Conservation (phyloP, 1,140 invertebrate species). For the Leptestheria dahalacensis region DNA sequence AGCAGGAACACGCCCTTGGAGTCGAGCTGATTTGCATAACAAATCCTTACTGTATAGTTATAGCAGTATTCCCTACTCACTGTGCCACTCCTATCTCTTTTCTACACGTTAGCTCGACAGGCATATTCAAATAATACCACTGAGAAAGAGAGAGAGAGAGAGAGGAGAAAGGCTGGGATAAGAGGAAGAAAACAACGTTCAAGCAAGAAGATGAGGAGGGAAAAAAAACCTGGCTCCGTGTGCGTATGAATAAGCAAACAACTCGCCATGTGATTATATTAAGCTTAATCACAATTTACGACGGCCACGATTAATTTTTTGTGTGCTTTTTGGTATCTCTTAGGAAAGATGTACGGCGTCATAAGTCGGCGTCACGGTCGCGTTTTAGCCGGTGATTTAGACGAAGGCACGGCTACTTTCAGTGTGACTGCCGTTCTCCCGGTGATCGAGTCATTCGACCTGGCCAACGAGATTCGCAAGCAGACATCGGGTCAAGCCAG, state of each 20-base stretch:
- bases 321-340: conserved; percentile 19
- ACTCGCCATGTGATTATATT: no score
- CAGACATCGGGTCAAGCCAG: conserved; percentile 89
- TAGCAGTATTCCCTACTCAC: background rate
- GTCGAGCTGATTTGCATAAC: background rate
- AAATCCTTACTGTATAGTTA: background rate
- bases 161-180: no score
- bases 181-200: no score
- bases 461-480: conserved; percentile 80
- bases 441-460: conserved; percentile 89
- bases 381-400: conserved; percentile 73
- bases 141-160: no score
- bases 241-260: no score
- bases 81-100: background rate
- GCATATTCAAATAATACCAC: no score
- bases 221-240: no score
- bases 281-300: no score
- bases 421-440: conserved; percentile 75
- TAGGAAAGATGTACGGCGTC: conserved; percentile 86
- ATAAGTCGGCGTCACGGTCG: conserved; percentile 75
- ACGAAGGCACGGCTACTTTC: conserved; percentile 74
- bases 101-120: no score
- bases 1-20: background rate
- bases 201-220: no score
- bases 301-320: background rate